Evolutionary conservation across 2,113 vertebrate genomes (phyloP).

Genomic region (Peromyscus polionotus): DNA sequence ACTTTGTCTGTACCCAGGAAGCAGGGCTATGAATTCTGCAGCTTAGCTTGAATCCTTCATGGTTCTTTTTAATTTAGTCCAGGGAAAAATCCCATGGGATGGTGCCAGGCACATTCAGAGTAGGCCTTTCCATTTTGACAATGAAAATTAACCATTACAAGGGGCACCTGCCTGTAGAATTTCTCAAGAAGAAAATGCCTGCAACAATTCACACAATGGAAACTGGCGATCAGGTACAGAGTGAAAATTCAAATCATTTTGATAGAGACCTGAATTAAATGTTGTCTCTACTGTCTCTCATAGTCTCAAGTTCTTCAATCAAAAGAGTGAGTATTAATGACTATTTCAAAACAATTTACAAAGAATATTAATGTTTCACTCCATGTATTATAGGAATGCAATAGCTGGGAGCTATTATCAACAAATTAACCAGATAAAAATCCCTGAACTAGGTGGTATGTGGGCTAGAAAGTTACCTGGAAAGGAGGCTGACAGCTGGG

Average conservation of each 20-base stretch:
- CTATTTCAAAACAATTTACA: not conserved
- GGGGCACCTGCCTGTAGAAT: not conserved
- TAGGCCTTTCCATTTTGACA: not conserved
- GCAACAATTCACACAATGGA: not conserved
- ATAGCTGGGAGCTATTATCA: not conserved
- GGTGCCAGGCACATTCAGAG: not conserved
- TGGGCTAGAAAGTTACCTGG: not conserved
- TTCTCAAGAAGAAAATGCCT: conserved; percentile 20
- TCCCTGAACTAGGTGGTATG: not conserved
- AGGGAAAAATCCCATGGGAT: no score
- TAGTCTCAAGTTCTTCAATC: not conserved
- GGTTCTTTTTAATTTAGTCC: not conserved
- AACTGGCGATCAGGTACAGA: not conserved
- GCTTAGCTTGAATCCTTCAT: not conserved
- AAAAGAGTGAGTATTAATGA: not conserved
- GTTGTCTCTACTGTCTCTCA: not conserved
- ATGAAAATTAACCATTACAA: not conserved
- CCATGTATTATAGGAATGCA: not conserved
- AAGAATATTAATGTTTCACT: not conserved
- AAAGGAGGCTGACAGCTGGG: not conserved
- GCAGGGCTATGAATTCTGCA: not conserved
- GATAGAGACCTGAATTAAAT: not conserved
- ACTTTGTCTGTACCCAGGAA: not conserved
- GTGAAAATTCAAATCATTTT: conserved; percentile 4
- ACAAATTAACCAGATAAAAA: not conserved